phyloP scores from a whole-genome alignment of 2,113 vertebrate species.

The Neofelis nebulosa region DNA sequence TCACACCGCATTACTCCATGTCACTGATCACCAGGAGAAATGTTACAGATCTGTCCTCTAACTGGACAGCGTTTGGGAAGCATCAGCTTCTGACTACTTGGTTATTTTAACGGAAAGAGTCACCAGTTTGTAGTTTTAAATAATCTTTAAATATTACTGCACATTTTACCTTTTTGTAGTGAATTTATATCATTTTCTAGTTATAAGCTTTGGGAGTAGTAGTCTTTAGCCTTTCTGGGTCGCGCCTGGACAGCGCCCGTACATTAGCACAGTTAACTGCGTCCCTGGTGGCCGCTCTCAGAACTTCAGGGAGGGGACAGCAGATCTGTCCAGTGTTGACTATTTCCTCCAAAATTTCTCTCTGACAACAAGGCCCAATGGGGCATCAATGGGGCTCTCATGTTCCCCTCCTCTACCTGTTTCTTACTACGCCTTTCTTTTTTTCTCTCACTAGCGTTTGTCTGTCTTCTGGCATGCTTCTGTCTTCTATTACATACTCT shows the following conservation, averaged over 20 bases:
- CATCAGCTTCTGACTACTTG: background rate
- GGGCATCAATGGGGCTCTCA: accelerated
- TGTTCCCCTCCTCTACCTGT: no score
- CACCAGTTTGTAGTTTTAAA: background rate
- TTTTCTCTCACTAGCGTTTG: no score
- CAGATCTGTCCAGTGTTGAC: accelerated
- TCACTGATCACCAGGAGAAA: background rate
- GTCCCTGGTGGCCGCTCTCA: background rate
- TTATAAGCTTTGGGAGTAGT: accelerated
- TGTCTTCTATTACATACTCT: background rate
- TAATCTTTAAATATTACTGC: background rate
- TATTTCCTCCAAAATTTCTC: background rate
- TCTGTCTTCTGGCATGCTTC: background rate
- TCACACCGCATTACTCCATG: accelerated
- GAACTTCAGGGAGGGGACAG: background rate
- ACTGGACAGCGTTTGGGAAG: background rate
- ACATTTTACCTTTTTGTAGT: background rate
- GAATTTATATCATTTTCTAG: background rate
- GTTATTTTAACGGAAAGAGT: accelerated
- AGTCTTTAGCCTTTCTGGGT: accelerated
- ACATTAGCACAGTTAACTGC: accelerated
- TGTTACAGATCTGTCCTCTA: background rate
- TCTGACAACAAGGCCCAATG: accelerated
- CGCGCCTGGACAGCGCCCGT: accelerated
- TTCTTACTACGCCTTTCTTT: background rate